Evolutionary conservation across 2,888 invertebrate species (phyloP).

Genomic region (Heliconius hortense): DNA sequence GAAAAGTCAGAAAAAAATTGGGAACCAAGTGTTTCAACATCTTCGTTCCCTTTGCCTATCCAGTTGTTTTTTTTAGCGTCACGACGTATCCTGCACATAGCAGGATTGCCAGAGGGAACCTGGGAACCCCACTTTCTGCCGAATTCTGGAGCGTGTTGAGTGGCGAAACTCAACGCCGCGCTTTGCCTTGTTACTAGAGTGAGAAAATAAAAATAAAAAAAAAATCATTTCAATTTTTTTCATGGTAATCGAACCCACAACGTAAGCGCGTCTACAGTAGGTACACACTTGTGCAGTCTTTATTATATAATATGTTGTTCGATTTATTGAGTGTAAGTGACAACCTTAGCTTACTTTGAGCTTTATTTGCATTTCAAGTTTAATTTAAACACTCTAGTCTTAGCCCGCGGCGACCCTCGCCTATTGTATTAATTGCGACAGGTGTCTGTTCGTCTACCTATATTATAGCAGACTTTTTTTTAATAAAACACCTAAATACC

Average conservation of each 20-base stretch:
- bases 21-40: no score
- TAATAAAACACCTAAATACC: background rate
- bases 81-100: background rate
- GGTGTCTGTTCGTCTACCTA: background rate
- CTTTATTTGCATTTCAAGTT: constrained; percentile 23
- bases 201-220: background rate
- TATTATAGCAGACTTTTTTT: background rate
- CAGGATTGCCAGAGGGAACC: background rate
- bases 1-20: no score
- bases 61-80: background rate
- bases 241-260: no score
- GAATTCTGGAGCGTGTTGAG: background rate
- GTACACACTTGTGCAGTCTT: no score
- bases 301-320: no score
- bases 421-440: background rate
- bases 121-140: background rate
- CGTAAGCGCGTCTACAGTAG: no score
- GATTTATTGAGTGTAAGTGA: background rate
- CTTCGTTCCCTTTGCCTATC: no score
- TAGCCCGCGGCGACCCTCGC: background rate
- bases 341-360: constrained; percentile 9
- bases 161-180: no score
- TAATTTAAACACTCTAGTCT: background rate
- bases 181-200: background rate
- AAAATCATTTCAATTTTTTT: no score